These are phyloP conservation scores for Porites lobata DNA, from an alignment of 92 coral and sea anemone species.

Conservation along the genomic window DNA sequence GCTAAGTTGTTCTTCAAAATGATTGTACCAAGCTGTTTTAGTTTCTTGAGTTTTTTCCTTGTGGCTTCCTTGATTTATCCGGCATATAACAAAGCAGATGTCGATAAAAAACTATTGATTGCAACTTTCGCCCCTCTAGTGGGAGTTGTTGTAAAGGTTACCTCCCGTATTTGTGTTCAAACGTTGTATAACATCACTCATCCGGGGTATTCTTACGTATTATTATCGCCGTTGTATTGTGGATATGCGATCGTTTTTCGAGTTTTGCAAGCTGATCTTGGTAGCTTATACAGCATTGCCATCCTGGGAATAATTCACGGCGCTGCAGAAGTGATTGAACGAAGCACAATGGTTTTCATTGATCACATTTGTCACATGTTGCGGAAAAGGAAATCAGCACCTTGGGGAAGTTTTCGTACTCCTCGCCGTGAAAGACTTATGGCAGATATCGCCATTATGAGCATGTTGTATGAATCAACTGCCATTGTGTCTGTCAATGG, in stretches of 20 bases:
- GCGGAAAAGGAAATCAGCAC: slow-evolving; percentile 22
- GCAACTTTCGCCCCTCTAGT: not conserved
- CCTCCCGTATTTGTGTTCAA: not conserved
- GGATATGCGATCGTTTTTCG: slow-evolving; percentile 20
- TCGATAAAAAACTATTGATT: not conserved
- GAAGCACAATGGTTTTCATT: slow-evolving; percentile 31
- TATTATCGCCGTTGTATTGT: slow-evolving; percentile 20
- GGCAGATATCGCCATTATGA: slow-evolving; percentile 58
- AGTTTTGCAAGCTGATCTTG: slow-evolving; percentile 41
- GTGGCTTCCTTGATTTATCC: not conserved
- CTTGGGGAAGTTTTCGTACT: slow-evolving; percentile 55
- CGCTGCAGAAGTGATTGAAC: slow-evolving; percentile 29
- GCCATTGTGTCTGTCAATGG: slow-evolving; percentile 16
- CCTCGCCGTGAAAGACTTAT: slow-evolving; percentile 54
- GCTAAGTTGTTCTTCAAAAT: not conserved
- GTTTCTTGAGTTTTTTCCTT: not conserved
- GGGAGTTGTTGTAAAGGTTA: not conserved
- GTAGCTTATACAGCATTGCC: slow-evolving; percentile 11
- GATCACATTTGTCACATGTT: slow-evolving; percentile 18
- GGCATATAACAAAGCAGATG: not conserved
- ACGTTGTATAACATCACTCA: not conserved
- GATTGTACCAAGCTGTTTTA: not conserved
- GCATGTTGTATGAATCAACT: slow-evolving; percentile 28
- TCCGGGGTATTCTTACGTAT: slow-evolving; percentile 35
- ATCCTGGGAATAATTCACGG: slow-evolving; percentile 37